Conservation (phyloP, 1,140 invertebrate species). For the Heliconius nattereri region DNA sequence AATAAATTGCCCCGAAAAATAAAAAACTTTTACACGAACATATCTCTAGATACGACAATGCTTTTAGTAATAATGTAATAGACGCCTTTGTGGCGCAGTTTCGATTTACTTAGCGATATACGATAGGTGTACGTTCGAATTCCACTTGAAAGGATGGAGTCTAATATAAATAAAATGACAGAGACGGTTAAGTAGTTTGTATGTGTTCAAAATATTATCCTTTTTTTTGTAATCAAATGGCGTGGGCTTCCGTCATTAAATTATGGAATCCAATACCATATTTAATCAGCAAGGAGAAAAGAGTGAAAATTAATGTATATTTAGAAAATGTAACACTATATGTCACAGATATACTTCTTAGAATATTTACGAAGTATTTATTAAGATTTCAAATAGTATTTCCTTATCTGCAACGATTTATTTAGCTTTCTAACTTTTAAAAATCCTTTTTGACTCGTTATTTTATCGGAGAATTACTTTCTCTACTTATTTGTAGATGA, state of each 20-base stretch:
- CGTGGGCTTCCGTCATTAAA: too few relatives aligned
- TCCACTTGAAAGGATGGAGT: background rate
- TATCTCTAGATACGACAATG: background rate
- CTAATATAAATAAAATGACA: too few relatives aligned
- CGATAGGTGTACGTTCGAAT: background rate
- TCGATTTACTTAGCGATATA: background rate
- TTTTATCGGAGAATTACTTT: slow-evolving; percentile 10
- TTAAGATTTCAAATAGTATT: background rate
- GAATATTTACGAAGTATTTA: background rate
- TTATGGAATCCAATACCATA: too few relatives aligned
- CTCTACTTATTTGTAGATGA: background rate
- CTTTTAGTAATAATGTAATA: background rate
- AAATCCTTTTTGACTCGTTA: slow-evolving; percentile 17
- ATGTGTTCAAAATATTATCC: too few relatives aligned
- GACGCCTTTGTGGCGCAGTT: background rate
- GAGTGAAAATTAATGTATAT: too few relatives aligned
- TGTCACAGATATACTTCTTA: background rate
- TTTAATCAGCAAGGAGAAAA: too few relatives aligned
- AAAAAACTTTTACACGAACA: too few relatives aligned
- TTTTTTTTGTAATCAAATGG: too few relatives aligned
- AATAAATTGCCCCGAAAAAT: too few relatives aligned
- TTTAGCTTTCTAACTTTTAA: background rate
- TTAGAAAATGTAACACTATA: background rate
- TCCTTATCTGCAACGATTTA: slow-evolving; percentile 4
- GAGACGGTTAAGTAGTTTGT: too few relatives aligned